Evolutionary conservation across 2,113 vertebrate genomes (phyloP).

Genomic region (Saccopteryx leptura): DNA sequence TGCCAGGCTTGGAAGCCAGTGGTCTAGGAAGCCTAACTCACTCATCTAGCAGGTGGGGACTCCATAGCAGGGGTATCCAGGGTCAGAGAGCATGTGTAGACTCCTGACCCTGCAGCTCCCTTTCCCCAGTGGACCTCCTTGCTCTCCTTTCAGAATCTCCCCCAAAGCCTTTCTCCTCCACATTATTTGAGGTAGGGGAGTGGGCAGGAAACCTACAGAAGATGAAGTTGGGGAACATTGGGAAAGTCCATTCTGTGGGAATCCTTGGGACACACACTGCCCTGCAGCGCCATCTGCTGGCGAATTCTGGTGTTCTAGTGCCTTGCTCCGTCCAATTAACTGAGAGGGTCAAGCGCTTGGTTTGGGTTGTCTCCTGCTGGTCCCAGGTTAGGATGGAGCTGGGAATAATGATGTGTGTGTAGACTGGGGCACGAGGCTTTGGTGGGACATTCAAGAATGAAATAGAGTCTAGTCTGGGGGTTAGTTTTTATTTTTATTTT

Average conservation of each 20-base stretch:
- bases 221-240: background rate
- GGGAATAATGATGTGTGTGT: background rate
- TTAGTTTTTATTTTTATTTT: background rate
- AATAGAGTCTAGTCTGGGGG: background rate
- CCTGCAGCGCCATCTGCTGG: conserved; percentile 86
- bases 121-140: background rate
- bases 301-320: background rate
- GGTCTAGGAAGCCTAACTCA: background rate
- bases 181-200: background rate
- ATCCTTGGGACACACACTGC: conserved; percentile 32
- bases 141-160: background rate
- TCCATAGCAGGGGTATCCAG: background rate
- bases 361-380: background rate
- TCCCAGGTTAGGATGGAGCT: background rate
- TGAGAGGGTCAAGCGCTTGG: background rate
- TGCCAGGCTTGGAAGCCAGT: fast-evolving
- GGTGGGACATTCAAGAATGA: background rate
- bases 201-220: background rate
- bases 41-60: background rate
- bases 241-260: fast-evolving
- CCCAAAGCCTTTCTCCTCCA: background rate
- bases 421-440: background rate
- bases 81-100: background rate
- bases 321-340: background rate
- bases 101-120: background rate